Conservation (phyloP, 2,113 vertebrate species). For the Psephotus haematonotus region DNA sequence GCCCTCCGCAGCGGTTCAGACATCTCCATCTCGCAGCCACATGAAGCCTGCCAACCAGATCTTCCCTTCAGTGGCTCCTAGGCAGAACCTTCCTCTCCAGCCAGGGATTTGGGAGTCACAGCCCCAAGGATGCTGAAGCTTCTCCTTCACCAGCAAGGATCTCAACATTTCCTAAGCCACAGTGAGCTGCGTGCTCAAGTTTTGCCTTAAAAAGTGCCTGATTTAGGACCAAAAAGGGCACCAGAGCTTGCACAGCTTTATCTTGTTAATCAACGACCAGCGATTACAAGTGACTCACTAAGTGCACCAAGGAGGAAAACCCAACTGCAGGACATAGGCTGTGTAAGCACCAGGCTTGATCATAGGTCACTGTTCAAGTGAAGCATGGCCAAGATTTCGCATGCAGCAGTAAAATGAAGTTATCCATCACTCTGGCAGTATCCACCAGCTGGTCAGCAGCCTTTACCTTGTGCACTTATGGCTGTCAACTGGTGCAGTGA, state of each 20-base stretch:
- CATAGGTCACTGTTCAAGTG: not conserved
- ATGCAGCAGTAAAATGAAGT: not conserved
- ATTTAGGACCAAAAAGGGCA: not conserved
- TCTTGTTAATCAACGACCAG: not conserved
- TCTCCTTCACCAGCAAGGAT: not conserved
- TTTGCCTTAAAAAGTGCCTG: not conserved
- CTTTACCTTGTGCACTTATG: not conserved
- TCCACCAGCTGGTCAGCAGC: not conserved
- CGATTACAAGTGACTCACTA: not conserved
- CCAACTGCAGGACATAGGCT: not conserved
- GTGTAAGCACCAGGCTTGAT: not conserved
- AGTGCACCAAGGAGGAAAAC: not conserved
- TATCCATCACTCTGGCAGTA: not conserved
- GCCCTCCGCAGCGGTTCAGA: not conserved
- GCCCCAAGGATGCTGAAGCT: not conserved
- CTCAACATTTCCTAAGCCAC: not conserved
- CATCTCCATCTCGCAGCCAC: not conserved
- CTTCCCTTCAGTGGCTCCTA: not conserved
- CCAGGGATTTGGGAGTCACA: not conserved
- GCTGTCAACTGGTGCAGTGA: not conserved
- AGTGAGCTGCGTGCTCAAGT: accelerated
- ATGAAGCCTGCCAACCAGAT: not conserved
- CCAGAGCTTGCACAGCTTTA: not conserved
- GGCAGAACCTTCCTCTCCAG: not conserved
- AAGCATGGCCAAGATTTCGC: not conserved